Evolutionary conservation across 2,113 vertebrate genomes (phyloP).

Genomic region (Ceuthmochares aereus): DNA sequence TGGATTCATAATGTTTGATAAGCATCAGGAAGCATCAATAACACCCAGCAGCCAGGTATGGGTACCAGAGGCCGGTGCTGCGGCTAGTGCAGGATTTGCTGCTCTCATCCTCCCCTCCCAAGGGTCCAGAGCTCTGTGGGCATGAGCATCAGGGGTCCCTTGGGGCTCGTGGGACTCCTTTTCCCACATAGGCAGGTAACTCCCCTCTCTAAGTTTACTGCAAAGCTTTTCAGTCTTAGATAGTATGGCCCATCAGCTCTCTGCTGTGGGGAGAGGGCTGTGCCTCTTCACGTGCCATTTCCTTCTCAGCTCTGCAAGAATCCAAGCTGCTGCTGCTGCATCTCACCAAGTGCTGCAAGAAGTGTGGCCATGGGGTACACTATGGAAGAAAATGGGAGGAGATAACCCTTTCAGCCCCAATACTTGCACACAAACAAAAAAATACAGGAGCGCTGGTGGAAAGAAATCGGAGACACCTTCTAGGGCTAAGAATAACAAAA

Average conservation of each 20-base stretch:
- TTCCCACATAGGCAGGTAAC: not conserved
- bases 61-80: not conserved
- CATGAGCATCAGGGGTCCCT: fast-evolving
- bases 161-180: too few species aligned
- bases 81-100: not conserved
- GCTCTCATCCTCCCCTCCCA: not conserved
- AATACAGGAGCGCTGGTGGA: fast-evolving
- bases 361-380: fast-evolving
- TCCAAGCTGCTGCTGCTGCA: not conserved
- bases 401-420: not conserved
- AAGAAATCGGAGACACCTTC: not conserved
- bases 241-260: fast-evolving
- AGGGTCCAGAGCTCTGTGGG: not conserved
- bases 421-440: not conserved
- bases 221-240: not conserved
- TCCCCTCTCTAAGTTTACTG: not conserved
- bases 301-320: not conserved
- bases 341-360: not conserved
- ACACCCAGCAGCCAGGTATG: not conserved
- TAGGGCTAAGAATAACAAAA: not conserved
- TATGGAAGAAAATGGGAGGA: not conserved
- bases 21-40: not conserved
- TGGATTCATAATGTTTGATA: not conserved
- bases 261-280: not conserved
- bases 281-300: fast-evolving